These are phyloP conservation scores for Iphiclides podalirius DNA, from an alignment of 2,888 invertebrate species.

Conservation along the genomic window DNA sequence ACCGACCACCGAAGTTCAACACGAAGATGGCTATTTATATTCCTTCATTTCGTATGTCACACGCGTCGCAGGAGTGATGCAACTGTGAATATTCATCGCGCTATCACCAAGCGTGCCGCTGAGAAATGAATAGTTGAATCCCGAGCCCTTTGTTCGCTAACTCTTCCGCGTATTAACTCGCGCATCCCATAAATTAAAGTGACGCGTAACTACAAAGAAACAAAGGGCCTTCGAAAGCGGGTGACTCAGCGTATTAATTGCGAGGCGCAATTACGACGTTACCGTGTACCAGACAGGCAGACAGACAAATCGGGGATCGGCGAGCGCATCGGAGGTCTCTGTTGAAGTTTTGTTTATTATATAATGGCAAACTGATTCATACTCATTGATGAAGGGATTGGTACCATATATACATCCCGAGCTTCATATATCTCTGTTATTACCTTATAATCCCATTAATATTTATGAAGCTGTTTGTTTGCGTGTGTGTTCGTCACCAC, in stretches of 20 bases:
- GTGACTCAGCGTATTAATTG: conserved; percentile 48
- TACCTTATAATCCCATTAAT: no score
- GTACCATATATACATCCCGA: no score
- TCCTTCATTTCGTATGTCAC: no score
- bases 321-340: conserved; percentile 11
- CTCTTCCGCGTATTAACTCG: conserved; percentile 28
- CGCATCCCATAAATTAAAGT: conserved; percentile 34
- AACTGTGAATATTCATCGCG: no score
- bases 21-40: no score
- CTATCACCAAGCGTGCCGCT: conserved; percentile 2
- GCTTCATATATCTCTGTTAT: no score
- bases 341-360: conserved; percentile 14
- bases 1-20: no score
- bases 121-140: conserved; percentile 21
- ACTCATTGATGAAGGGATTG: no score
- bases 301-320: conserved; percentile 38
- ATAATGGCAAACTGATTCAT: no score
- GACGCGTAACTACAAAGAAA: conserved; percentile 35
- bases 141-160: conserved; percentile 30
- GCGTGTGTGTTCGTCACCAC: no score
- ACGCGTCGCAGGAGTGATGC: no score
- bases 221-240: conserved; percentile 40
- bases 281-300: conserved; percentile 38
- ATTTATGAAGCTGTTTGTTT: no score
- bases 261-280: conserved; percentile 40